These are phyloP conservation scores for Sminthopsis crassicaudata DNA, from an alignment of 2,113 vertebrate genomes.

Conservation along the genomic window DNA sequence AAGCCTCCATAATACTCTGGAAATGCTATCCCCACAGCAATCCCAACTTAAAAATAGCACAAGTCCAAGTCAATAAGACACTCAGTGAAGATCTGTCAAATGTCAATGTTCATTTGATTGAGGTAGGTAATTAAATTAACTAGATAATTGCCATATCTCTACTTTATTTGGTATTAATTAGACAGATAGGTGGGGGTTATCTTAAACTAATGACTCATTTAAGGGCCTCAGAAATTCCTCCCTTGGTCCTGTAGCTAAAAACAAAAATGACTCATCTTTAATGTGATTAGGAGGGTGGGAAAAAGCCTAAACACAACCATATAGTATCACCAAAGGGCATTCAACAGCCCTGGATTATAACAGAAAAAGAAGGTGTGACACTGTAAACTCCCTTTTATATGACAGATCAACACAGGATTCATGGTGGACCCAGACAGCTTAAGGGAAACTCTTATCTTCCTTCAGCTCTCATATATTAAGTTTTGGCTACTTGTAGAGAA, in stretches of 20 bases:
- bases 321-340: not conserved
- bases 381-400: not conserved
- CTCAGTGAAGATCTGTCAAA: not conserved
- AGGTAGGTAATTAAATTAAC: not conserved
- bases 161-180: not conserved
- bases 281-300: not conserved
- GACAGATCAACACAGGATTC: not conserved
- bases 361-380: not conserved
- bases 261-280: conserved; percentile 2
- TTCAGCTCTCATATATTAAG: not conserved
- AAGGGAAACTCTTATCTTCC: not conserved
- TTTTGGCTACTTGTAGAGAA: not conserved
- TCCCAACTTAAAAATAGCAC: not conserved
- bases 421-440: not conserved
- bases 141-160: not conserved
- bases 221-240: not conserved
- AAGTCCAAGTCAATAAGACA: not conserved
- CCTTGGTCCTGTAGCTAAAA: not conserved
- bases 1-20: not conserved
- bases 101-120: not conserved
- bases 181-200: not conserved
- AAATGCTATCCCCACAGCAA: not conserved
- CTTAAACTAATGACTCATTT: not conserved
- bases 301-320: not conserved
- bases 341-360: conserved; percentile 19